These are phyloP conservation scores for Neosilurus mollespiculum DNA, from an alignment of 2,797 vertebrate species.

Conservation along the genomic window DNA sequence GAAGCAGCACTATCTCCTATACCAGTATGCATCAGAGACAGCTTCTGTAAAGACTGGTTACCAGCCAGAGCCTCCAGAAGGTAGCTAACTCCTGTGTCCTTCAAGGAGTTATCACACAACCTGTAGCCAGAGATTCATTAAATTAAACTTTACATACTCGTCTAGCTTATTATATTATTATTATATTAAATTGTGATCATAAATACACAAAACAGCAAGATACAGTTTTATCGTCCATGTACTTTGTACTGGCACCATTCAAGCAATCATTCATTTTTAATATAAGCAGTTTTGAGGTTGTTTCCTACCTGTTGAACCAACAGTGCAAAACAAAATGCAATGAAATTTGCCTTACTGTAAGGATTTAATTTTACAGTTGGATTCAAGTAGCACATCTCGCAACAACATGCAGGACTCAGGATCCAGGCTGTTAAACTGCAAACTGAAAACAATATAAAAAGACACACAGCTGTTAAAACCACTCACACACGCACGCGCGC, in stretches of 20 bases:
- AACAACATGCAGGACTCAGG: conserved; percentile 85
- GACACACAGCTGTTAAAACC: conserved; percentile 41
- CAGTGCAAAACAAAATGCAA: conserved; percentile 12
- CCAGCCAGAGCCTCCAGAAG: conserved; percentile 80
- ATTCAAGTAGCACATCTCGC: conserved; percentile 82
- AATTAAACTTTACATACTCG: conserved; percentile 11
- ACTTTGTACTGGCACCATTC: not conserved
- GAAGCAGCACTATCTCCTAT: conserved; percentile 79
- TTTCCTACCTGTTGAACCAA: not conserved
- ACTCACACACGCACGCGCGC: conserved; percentile 49
- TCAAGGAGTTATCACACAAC: conserved; percentile 84
- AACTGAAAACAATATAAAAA: conserved; percentile 70
- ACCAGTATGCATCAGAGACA: conserved; percentile 87
- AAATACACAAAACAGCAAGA: not conserved
- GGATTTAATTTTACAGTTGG: conserved; percentile 78
- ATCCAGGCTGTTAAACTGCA: conserved; percentile 91
- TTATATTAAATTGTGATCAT: not conserved
- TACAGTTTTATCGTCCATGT: not conserved
- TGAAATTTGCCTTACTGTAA: conserved; percentile 81
- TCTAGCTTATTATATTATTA: not conserved
- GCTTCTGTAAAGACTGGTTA: conserved; percentile 78
- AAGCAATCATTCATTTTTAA: not conserved
- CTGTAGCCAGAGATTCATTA: conserved; percentile 57
- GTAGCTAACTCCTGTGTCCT: conserved; percentile 71
- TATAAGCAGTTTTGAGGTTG: not conserved